Evolutionary conservation across 2,888 invertebrate species (phyloP).

Genomic region (Elmis aenea): DNA sequence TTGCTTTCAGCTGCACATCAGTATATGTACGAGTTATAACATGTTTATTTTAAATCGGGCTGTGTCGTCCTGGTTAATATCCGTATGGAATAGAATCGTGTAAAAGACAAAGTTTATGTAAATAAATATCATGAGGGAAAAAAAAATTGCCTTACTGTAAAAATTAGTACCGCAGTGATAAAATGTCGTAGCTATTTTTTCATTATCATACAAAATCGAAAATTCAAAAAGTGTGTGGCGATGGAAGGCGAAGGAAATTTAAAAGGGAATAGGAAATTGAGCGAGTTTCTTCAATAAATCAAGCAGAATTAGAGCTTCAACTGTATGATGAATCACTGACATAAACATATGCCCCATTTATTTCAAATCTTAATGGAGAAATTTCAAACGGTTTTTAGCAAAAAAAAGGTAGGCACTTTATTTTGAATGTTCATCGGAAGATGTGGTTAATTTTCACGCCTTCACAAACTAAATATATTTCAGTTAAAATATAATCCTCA

Average conservation of each 20-base stretch:
- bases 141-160: no score
- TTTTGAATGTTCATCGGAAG: no score
- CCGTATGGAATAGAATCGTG: no score
- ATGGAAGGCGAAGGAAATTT: constrained; percentile 13
- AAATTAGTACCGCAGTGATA: not conserved
- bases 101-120: no score
- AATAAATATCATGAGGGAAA: no score
- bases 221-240: constrained; percentile 12
- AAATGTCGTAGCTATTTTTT: not conserved
- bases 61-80: no score
- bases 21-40: no score
- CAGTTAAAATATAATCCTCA: constrained; percentile 17
- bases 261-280: constrained; percentile 21
- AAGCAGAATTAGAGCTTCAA: constrained; percentile 21
- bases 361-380: constrained; percentile 15
- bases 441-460: no score
- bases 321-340: constrained; percentile 23
- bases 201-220: constrained; percentile 3
- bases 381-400: no score
- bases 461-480: constrained; percentile 6
- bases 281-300: constrained; percentile 22
- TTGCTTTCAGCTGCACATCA: no score
- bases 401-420: no score
- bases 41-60: no score
- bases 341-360: constrained; percentile 17